Conservation (phyloP, 1,140 invertebrate genomes). For the Acromyrmex charruanus region DNA sequence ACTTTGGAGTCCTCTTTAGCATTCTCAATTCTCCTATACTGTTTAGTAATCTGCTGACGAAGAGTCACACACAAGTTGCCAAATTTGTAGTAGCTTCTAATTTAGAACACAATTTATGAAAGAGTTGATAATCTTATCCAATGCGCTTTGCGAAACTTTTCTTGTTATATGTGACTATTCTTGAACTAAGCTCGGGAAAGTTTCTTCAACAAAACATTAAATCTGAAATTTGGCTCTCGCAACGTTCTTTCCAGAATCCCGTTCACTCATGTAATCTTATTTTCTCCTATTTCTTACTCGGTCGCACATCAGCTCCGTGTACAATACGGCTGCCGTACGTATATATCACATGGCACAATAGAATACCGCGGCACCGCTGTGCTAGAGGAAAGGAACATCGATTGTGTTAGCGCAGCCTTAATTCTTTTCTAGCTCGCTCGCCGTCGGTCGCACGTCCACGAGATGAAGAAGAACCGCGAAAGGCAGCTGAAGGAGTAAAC, state of each 20-base stretch:
- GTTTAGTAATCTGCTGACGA: no score
- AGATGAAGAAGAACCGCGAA: slow-evolving; percentile 15
- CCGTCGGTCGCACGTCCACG: slow-evolving; percentile 45
- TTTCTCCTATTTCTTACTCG: slow-evolving; percentile 48
- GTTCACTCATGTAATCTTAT: slow-evolving; percentile 40
- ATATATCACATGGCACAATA: slow-evolving; percentile 47
- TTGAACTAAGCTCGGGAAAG: background rate
- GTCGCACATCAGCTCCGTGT: slow-evolving; percentile 20
- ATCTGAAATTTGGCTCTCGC: slow-evolving; percentile 22
- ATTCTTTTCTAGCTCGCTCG: slow-evolving; percentile 58
- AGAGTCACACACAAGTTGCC: no score
- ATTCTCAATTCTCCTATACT: no score
- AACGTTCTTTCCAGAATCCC: background rate
- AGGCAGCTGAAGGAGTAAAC: slow-evolving; percentile 14
- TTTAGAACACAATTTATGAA: no score
- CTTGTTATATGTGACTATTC: background rate
- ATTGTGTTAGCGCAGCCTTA: slow-evolving; percentile 67
- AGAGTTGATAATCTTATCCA: background rate
- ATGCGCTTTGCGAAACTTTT: background rate
- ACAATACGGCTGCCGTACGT: slow-evolving; percentile 20
- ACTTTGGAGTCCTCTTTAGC: no score
- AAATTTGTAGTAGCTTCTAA: no score
- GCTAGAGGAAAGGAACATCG: slow-evolving; percentile 46
- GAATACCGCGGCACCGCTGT: background rate
- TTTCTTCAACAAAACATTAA: slow-evolving; percentile 21